Base-by-base conservation (phyloP, 2,888 invertebrate species). In the Cephus sareptanus region DNA sequence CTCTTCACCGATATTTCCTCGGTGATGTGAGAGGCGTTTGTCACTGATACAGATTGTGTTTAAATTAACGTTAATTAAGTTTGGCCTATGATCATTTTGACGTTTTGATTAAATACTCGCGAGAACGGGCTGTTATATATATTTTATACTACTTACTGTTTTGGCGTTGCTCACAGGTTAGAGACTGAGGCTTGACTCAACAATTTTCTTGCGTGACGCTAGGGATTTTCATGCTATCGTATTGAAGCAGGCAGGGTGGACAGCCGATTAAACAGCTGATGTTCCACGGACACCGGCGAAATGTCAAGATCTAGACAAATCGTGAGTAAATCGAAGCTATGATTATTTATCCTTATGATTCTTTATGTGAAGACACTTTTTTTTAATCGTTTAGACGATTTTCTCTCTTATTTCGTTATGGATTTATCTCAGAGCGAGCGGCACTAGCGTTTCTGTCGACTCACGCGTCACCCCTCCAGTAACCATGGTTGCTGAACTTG, bases 231-330 rank as follows among this genome's bases (percentile, higher is more conserved):
- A 77, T 76, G 73, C 68, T 77, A 77, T 75, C 74, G 78, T 69
- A 68, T 75, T 78, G 73, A 76, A 56, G 76, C 76, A 76, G 79
- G 81, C 80, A 82, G 80, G 79, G 79, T 77, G 77, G 73, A 81
- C 77, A 83, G 81, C 79, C 80, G 81, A 81, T 80, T 79, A 83
- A 91, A 90, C 91, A 90, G 90, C 91, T 91, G 91, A 91, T 90
- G 89, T 87, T 86, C 79, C 31, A 83, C 83, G 85, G 85, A 88
- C 87, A 89, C 89, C 90, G 89, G 90, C 89, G 89, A 91, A 89
- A 92, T 92, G 92, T 92, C 92, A 91, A 91, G 91, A 87, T 87
- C 88, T 82, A 89, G 87, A 85, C 88, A 89, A 89, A 89, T 92
- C 84, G 92, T 92, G 89, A 92, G 92, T 90, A 83, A 71, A 81